phyloP scores from a whole-genome alignment of 2,797 vertebrate genomes.

The Notamacropus eugenii region DNA sequence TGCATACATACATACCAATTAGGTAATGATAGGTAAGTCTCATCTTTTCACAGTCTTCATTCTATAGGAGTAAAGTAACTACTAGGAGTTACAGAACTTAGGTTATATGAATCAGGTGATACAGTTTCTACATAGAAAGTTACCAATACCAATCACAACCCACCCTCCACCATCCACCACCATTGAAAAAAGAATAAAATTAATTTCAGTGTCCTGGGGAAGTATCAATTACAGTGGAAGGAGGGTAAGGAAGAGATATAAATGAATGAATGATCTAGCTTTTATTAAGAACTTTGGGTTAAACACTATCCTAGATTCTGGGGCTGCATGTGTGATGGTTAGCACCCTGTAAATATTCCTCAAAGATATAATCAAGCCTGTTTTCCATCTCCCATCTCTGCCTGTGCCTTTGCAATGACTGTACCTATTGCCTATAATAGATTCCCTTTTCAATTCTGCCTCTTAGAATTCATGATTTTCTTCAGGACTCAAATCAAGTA shows the following conservation, averaged over 20 bases:
- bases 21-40: background rate
- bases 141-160: background rate
- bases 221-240: background rate
- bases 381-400: background rate
- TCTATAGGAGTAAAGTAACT: background rate
- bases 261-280: background rate
- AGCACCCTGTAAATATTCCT: background rate
- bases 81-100: background rate
- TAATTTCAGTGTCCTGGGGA: background rate
- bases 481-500: background rate
- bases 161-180: background rate
- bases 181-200: background rate
- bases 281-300: background rate
- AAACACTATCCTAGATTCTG: background rate
- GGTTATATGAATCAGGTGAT: background rate
- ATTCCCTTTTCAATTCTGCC: background rate
- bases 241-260: background rate
- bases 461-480: background rate
- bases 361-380: background rate
- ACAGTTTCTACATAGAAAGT: background rate
- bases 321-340: background rate
- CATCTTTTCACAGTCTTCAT: background rate
- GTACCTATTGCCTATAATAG: background rate
- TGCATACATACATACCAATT: background rate
- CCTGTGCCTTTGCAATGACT: background rate